Conservation (phyloP, 2,113 vertebrate species). For the Microtus pennsylvanicus region DNA sequence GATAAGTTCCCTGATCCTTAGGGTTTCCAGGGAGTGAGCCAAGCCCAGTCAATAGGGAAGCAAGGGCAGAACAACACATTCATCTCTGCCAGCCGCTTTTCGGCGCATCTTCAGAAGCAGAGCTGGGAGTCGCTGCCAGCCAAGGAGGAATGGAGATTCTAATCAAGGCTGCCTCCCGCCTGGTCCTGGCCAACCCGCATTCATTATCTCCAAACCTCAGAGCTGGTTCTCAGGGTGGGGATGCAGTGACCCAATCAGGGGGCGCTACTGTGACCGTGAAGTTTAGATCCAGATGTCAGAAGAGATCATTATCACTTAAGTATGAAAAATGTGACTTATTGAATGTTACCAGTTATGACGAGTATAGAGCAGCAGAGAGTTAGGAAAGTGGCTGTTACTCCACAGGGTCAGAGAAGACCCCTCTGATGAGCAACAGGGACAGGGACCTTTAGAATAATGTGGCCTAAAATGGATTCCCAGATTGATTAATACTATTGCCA, state of each 20-base stretch:
- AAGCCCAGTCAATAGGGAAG: background rate
- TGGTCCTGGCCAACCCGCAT: background rate
- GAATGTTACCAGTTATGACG: background rate
- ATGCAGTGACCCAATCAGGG: background rate
- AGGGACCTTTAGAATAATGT: background rate
- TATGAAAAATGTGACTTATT: background rate
- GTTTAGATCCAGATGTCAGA: background rate
- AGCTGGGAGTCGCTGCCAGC: background rate
- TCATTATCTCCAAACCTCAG: background rate
- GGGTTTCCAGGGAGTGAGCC: background rate
- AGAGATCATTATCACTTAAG: background rate
- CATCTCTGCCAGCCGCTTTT: conserved; percentile 5
- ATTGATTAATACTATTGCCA: background rate
- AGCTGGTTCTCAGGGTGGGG: background rate
- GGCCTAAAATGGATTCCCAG: background rate
- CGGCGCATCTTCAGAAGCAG: conserved; percentile 35
- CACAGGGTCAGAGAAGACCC: background rate
- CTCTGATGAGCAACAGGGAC: background rate
- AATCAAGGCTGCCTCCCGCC: background rate
- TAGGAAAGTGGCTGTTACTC: background rate
- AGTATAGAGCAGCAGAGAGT: background rate
- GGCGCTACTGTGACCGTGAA: background rate
- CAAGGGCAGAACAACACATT: conserved; percentile 47
- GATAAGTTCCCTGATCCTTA: conserved; percentile 35
- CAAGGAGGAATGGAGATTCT: background rate